These are phyloP conservation scores for Bos taurus DNA, from an alignment of 2,113 vertebrate genomes.

Conservation along the genomic window DNA sequence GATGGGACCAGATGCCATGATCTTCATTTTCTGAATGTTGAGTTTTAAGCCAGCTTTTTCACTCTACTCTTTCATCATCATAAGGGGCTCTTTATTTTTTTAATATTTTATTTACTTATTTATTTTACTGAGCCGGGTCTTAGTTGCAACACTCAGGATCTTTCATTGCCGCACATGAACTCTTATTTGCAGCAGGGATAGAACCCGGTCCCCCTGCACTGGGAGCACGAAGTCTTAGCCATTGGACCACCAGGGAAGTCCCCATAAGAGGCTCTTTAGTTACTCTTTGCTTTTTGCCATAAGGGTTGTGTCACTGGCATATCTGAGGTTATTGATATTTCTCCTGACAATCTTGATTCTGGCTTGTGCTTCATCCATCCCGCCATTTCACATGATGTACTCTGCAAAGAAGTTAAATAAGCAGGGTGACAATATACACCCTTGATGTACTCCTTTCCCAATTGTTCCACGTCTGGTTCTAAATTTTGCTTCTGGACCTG, in stretches of 20 bases:
- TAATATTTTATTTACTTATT: neutral
- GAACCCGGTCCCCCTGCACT: neutral
- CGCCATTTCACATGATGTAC: neutral
- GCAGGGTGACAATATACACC: neutral
- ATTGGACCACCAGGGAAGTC: neutral
- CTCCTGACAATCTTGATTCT: neutral
- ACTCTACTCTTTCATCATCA: neutral
- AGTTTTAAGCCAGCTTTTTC: neutral
- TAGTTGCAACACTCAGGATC: neutral
- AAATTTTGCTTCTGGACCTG: neutral
- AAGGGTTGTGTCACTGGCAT: neutral
- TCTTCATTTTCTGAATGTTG: neutral
- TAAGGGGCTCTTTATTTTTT: neutral
- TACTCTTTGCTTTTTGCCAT: neutral
- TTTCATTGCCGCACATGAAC: neutral
- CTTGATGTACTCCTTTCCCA: neutral
- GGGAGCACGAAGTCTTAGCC: neutral
- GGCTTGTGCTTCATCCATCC: neutral
- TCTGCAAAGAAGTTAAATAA: neutral
- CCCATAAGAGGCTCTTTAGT: neutral
- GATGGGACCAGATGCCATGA: neutral
- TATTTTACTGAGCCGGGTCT: neutral
- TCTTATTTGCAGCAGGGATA: neutral
- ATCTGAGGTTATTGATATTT: neutral
- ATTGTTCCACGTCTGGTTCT: neutral